Conservation (phyloP, 2,888 invertebrate genomes). For the Agapetus fuscipes region DNA sequence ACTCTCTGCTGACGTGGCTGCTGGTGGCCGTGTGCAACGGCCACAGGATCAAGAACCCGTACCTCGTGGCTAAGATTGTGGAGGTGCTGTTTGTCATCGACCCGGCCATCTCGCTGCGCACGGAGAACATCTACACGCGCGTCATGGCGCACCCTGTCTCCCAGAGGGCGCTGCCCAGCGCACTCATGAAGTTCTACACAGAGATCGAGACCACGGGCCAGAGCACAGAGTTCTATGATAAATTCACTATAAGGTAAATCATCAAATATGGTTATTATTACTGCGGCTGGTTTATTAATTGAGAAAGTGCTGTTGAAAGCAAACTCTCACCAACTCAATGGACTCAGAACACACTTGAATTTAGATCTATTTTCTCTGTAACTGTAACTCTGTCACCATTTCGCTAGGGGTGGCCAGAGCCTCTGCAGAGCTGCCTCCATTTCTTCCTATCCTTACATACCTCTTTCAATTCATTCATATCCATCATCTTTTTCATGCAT, state of each 20-base stretch:
- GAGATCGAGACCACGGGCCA: conserved; percentile 97
- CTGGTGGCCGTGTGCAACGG: conserved; percentile 84
- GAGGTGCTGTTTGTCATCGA: conserved; percentile 80
- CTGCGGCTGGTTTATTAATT: no score
- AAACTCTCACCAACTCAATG: no score
- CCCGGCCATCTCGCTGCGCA: conserved; percentile 49
- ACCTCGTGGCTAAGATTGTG: conserved; percentile 91
- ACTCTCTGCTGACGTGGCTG: conserved; percentile 79
- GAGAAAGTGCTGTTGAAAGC: no score
- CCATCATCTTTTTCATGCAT: no score
- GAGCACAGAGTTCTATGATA: conserved; percentile 98
- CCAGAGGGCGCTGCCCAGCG: conserved; percentile 72
- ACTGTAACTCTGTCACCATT: no score
- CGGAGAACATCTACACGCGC: conserved; percentile 55
- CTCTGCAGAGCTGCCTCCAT: no score
- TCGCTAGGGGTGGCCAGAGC: no score
- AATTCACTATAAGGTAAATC: conserved; percentile 86
- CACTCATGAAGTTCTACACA: conserved; percentile 96
- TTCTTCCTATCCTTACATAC: no score
- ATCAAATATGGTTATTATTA: no score
- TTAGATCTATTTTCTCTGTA: no score
- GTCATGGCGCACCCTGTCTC: conserved; percentile 85
- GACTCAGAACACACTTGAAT: no score
- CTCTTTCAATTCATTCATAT: no score
- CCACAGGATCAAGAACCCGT: conserved; percentile 90